Base-by-base conservation (phyloP, 2,113 vertebrate species). In the Entomyzon cyanotis region DNA sequence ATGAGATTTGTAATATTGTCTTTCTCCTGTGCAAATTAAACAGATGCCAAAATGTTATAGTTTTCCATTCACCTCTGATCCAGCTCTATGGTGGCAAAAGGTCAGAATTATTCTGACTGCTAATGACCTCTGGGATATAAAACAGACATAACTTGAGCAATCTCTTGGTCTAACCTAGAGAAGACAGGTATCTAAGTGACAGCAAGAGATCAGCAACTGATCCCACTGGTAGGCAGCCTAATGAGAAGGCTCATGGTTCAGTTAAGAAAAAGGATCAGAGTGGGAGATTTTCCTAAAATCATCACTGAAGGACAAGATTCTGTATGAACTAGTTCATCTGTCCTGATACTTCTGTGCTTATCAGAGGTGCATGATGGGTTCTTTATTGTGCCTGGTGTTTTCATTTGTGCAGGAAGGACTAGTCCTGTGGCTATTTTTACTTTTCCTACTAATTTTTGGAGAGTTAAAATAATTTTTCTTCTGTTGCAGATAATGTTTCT, bases 321-420 rank as follows among this genome's bases (percentile, higher is more conserved):
- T 68, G 5, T 20, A 28, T 15, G 33, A 49, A 10, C 31, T 4
- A 39, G 6, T 37, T 82, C 28, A 52, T 50, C 27, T 76, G 18
- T 50, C 11, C 19, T 68, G 30, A 44, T 49, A 49, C 7, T 60
- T 75, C 52, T 59, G 24, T 52, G 35, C 12, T 79, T 31, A 13
- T 60, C 12, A 12, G 10, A 0, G 0, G 14, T 23, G 7, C 6
- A 10, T 23, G 10, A 59, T 11, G 16, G 2, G 9, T 13, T 60
- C 53, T 56, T 82, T 56, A 22, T 10, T 49, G 9, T 33, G 56
- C 27, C 7, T 27, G 16, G 5, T 6, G 3, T 76, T 64, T 47
- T 39, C 14, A 1, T 20, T 15, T 31, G 18, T 25, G 4, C 12
- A 42, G 7, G 18, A 9, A 41, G 4, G 23, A 60, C 9, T 37